Evolutionary conservation across 2,797 vertebrate species (phyloP).

Genomic region (Myotis vivesi): DNA sequence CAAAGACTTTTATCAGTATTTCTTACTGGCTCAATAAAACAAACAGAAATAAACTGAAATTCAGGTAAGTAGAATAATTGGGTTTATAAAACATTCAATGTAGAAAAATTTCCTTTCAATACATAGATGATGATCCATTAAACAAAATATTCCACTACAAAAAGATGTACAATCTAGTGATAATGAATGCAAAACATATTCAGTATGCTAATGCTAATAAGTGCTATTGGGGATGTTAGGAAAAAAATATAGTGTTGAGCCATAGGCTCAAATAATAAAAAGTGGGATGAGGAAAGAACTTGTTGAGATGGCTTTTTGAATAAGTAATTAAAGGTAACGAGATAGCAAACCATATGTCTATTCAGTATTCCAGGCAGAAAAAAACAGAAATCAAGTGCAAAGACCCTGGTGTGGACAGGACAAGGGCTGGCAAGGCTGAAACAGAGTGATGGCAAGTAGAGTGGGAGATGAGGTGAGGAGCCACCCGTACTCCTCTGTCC

Average conservation of each 20-base stretch:
- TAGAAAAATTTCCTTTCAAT: slow-evolving; percentile 25
- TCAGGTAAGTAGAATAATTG: background rate
- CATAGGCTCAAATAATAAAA: background rate
- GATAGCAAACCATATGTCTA: background rate
- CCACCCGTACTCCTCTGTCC: background rate
- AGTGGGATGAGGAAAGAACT: background rate
- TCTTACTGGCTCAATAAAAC: background rate
- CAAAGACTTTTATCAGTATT: background rate
- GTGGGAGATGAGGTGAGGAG: background rate
- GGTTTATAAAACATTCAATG: background rate
- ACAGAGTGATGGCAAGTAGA: background rate
- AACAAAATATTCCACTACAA: slow-evolving; percentile 23
- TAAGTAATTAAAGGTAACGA: background rate
- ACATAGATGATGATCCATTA: background rate
- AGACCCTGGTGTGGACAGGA: background rate
- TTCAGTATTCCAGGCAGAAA: background rate
- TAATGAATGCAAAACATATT: background rate
- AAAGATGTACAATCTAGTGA: background rate
- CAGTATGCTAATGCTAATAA: background rate
- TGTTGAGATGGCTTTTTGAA: background rate
- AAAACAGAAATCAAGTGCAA: background rate
- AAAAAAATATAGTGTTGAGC: background rate
- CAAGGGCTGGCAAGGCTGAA: background rate
- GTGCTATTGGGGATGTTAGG: background rate
- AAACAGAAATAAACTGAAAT: background rate